These are phyloP conservation scores for Sorex fumeus DNA, from an alignment of 2,113 vertebrate genomes.

Conservation along the genomic window DNA sequence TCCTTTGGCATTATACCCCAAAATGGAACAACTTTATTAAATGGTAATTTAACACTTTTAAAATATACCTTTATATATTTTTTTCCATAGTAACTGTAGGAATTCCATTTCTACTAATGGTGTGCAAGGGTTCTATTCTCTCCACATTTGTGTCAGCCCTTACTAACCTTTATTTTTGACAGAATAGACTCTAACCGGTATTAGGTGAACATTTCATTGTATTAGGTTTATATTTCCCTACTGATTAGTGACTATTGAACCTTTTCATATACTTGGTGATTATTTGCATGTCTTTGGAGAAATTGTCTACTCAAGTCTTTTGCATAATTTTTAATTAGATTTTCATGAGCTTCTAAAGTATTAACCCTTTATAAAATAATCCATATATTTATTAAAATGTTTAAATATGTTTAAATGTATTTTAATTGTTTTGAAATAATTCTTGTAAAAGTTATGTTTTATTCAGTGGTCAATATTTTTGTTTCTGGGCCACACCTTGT, in stretches of 20 bases:
- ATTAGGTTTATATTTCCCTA: slow-evolving; percentile 14
- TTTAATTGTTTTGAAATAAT: slow-evolving; percentile 41
- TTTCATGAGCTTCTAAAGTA: not conserved
- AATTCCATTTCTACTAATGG: not conserved
- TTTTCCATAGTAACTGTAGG: not conserved
- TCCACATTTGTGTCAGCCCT: not conserved
- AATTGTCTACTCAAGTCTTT: not conserved
- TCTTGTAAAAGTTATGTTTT: slow-evolving; percentile 18
- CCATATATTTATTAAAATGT: not conserved
- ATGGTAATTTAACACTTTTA: slow-evolving; percentile 28
- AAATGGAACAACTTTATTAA: not conserved
- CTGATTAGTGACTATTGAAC: slow-evolving; percentile 20
- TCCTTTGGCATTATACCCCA: not conserved
- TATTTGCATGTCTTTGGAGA: slow-evolving; percentile 21
- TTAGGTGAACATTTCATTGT: not conserved
- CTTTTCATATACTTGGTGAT: not conserved
- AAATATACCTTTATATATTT: not conserved
- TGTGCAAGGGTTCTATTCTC: not conserved
- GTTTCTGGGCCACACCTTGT: not conserved
- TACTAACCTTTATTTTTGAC: slow-evolving; percentile 26
- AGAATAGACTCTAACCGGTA: not conserved
- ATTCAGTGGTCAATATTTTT: not conserved
- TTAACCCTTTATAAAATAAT: not conserved
- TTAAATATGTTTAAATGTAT: not conserved
- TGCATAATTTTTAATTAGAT: not conserved